Conservation (phyloP, 1,140 invertebrate species). For the Trichogramma pretiosum region DNA sequence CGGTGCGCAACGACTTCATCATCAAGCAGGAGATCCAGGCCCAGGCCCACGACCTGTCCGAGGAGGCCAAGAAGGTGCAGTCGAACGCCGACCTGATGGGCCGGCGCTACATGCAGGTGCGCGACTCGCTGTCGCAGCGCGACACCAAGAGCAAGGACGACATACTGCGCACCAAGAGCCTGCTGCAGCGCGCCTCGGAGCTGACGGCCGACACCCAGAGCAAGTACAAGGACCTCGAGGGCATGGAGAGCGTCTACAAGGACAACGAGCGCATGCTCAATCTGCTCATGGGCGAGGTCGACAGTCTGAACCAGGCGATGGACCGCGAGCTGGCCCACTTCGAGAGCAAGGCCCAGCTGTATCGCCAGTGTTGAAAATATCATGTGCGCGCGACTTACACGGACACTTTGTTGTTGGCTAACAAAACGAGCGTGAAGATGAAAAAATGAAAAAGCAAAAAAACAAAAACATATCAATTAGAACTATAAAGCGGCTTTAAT, state of each 20-base stretch:
- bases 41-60: conserved; percentile 47
- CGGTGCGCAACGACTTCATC: conserved; percentile 63
- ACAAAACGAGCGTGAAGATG: too few relatives aligned
- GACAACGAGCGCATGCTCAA: conserved; percentile 36
- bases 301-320: conserved; percentile 32
- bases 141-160: conserved; percentile 55
- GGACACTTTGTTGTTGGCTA: too few relatives aligned
- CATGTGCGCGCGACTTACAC: too few relatives aligned
- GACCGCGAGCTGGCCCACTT: conserved; percentile 32
- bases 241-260: conserved; percentile 45
- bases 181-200: conserved; percentile 65
- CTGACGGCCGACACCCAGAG: conserved; percentile 65
- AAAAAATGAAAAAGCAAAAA: too few relatives aligned
- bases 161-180: conserved; percentile 60
- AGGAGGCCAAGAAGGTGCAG: conserved; percentile 51
- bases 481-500: too few relatives aligned
- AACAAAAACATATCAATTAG: too few relatives aligned
- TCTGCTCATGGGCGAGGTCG: conserved; percentile 35
- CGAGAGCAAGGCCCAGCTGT: conserved; percentile 33
- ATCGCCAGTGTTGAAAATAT: conserved; percentile 37
- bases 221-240: conserved; percentile 64
- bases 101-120: conserved; percentile 51
- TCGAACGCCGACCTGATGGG: conserved; percentile 47
- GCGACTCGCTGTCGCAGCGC: conserved; percentile 51
- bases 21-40: conserved; percentile 49